Percentiles rank a stretch among this genome's conserved stretches.
Evolutionary conservation across 2,888 invertebrate species (phyloP).

Genomic region (Tupiocoris notatus): DNA sequence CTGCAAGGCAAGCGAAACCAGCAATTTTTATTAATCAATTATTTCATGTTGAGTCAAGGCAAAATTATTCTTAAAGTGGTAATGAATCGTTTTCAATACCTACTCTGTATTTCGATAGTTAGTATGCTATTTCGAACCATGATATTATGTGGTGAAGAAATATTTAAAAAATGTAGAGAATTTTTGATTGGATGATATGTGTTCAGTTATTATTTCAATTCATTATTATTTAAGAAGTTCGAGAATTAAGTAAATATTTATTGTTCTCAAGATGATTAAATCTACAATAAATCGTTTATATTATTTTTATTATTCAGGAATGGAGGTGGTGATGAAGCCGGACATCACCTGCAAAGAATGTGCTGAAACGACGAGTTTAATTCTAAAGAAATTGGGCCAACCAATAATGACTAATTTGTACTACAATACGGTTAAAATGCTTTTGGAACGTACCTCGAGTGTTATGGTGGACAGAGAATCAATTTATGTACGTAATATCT

Average conservation of each 20-base stretch:
- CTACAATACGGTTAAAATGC: conserved; percentile 93
- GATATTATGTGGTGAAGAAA: too few relatives aligned
- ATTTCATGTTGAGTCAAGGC: background rate
- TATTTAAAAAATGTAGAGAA: too few relatives aligned
- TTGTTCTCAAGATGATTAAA: too few relatives aligned
- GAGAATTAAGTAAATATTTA: too few relatives aligned
- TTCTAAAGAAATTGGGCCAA: conserved; percentile 85
- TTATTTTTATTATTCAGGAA: conserved; percentile 56
- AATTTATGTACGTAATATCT: conserved; percentile 56
- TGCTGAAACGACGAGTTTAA: conserved; percentile 75
- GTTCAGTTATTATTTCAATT: background rate
- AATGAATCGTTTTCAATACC: too few relatives aligned
- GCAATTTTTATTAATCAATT: background rate
- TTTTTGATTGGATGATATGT: background rate
- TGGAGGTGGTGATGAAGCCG: conserved; percentile 84
- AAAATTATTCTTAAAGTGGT: too few relatives aligned
- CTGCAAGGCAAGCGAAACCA: conserved; percentile 43
- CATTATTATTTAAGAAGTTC: too few relatives aligned
- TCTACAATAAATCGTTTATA: background rate
- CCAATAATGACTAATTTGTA: conserved; percentile 93
- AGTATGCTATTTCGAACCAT: too few relatives aligned
- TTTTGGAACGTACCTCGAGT: conserved; percentile 90
- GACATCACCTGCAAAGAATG: conserved; percentile 93
- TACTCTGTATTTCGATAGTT: too few relatives aligned
- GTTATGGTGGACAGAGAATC: conserved; percentile 94